These are phyloP conservation scores for Zygogramma bicolorata DNA, from an alignment of 2,888 invertebrate genomes.

Conservation along the genomic window DNA sequence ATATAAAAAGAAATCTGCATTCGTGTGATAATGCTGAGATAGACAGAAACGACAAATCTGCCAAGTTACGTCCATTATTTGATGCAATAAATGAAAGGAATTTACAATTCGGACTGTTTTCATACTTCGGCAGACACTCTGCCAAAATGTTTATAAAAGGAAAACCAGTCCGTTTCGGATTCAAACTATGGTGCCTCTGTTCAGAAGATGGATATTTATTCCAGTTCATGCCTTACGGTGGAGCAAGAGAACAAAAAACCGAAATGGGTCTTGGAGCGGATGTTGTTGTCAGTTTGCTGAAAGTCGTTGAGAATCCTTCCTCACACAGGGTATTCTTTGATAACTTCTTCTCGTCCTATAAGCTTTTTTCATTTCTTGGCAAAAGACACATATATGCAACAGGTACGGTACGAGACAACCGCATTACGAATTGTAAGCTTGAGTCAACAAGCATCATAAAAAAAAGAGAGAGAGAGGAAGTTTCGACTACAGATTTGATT, in stretches of 20 bases:
- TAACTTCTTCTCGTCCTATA: constrained; percentile 43
- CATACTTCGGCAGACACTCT: constrained; percentile 51
- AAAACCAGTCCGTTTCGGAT: constrained; percentile 55
- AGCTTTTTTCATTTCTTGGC: constrained; percentile 17
- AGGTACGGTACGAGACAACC: constrained; percentile 32
- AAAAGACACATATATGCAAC: constrained; percentile 29
- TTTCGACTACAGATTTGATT: not conserved
- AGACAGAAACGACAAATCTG: constrained; percentile 13
- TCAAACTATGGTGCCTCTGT: constrained; percentile 52
- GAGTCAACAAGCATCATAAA: not conserved
- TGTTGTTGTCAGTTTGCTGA: constrained; percentile 43
- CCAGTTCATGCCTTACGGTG: constrained; percentile 49
- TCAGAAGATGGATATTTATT: constrained; percentile 48
- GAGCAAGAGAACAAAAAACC: constrained; percentile 33
- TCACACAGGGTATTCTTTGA: constrained; percentile 44
- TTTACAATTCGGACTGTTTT: constrained; percentile 29
- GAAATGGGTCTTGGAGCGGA: constrained; percentile 37
- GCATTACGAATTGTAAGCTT: not conserved
- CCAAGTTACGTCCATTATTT: constrained; percentile 44
- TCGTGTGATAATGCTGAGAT: constrained; percentile 31
- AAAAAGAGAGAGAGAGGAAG: constrained; percentile 20
- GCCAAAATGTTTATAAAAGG: constrained; percentile 55
- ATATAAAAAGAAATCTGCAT: constrained; percentile 46
- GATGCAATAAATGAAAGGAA: constrained; percentile 49
- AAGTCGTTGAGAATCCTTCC: constrained; percentile 35